Evolutionary conservation across 2,888 invertebrate species (phyloP).

Genomic region (Blastobasis adustella): DNA sequence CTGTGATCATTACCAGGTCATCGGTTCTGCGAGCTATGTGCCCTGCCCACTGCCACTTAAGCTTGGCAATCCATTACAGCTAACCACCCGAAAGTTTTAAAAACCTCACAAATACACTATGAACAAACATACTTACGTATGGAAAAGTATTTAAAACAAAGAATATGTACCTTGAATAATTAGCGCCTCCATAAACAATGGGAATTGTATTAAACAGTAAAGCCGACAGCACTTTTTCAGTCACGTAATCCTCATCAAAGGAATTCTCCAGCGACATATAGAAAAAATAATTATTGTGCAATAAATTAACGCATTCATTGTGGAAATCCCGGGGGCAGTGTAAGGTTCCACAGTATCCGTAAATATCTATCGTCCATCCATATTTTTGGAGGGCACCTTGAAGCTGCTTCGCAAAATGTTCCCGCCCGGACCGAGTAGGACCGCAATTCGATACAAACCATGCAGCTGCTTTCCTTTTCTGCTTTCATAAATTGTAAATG

Average conservation of each 20-base stretch:
- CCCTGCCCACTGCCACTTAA: too few relatives aligned
- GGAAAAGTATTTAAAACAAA: too few relatives aligned
- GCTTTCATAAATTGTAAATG: constrained; percentile 24
- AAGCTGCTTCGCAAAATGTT: constrained; percentile 27
- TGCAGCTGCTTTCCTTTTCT: constrained; percentile 50
- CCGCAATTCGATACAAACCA: constrained; percentile 61
- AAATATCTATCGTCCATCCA: constrained; percentile 62
- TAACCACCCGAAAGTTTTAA: too few relatives aligned
- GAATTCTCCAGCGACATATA: constrained; percentile 85
- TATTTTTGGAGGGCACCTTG: constrained; percentile 30
- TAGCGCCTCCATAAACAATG: constrained; percentile 79
- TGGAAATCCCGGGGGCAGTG: constrained; percentile 29
- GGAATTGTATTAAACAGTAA: constrained; percentile 77
- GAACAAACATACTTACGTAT: too few relatives aligned
- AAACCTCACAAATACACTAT: too few relatives aligned
- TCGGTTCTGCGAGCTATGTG: too few relatives aligned
- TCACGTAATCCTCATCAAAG: constrained; percentile 72
- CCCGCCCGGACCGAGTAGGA: constrained; percentile 26
- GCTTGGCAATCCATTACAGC: too few relatives aligned
- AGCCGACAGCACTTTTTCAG: constrained; percentile 77
- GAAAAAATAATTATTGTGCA: constrained; percentile 79
- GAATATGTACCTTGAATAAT: constrained; percentile 72
- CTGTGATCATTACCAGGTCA: too few relatives aligned
- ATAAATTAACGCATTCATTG: constrained; percentile 36
- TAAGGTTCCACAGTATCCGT: constrained; percentile 65